phyloP scores from a whole-genome alignment of 2,888 invertebrate species.

The Orchesella flavescens region DNA sequence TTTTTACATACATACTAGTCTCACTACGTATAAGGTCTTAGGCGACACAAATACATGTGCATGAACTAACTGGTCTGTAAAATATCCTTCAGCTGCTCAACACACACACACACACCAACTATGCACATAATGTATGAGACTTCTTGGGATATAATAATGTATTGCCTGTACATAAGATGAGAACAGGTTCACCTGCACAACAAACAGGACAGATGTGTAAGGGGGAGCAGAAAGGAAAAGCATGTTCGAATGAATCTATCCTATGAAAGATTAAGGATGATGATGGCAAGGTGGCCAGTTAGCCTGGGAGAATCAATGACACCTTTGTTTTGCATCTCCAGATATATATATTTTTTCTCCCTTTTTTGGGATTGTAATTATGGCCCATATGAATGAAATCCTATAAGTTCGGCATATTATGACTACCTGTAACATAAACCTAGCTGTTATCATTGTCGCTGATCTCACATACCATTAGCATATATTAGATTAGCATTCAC shows the following conservation, averaged over 20 bases:
- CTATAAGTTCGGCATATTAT: background rate
- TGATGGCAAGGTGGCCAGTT: background rate
- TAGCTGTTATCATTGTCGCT: background rate
- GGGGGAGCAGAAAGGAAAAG: constrained; percentile 46
- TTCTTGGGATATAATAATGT: background rate
- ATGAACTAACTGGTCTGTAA: constrained; percentile 47
- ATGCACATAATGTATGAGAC: background rate
- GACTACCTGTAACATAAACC: constrained; percentile 39
- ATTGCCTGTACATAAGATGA: constrained; percentile 26
- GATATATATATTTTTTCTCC: constrained; percentile 35
- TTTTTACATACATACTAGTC: constrained; percentile 53
- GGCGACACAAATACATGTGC: constrained; percentile 46
- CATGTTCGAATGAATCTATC: constrained; percentile 24
- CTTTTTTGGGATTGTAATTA: constrained; percentile 49
- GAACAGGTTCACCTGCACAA: constrained; percentile 51
- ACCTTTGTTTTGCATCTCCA: constrained; percentile 40
- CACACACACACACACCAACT: constrained; percentile 2
- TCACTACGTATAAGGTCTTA: constrained; percentile 44
- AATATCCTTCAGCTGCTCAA: constrained; percentile 59
- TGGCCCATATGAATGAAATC: constrained; percentile 33
- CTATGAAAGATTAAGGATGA: background rate
- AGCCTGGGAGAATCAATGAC: constrained; percentile 1
- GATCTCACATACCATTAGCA: constrained; percentile 19
- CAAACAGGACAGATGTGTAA: constrained; percentile 11
- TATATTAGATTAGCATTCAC: no score